A percentile compares a stretch with the other conserved stretches of the same genome.
Conservation (phyloP, 2,113 vertebrate genomes). For the Mobula hypostoma region DNA sequence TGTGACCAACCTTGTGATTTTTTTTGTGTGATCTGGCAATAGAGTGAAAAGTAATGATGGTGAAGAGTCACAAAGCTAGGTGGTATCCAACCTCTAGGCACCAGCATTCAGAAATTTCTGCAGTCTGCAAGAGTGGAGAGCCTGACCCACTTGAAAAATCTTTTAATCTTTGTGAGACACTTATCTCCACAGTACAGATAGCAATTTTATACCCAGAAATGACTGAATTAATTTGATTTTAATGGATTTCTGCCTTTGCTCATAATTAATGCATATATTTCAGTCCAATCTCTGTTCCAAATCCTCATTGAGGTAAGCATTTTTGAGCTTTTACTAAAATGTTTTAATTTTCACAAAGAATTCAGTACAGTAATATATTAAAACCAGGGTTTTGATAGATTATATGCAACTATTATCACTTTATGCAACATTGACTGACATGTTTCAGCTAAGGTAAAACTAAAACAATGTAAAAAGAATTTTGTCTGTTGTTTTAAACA, state of each 20-base stretch:
- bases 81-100: no score
- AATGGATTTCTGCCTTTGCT: background rate
- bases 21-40: no score
- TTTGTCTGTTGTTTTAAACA: background rate
- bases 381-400: background rate
- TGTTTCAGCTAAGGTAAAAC: background rate
- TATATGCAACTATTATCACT: background rate
- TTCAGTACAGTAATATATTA: background rate
- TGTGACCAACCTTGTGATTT: no score
- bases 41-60: no score
- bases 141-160: no score
- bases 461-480: background rate
- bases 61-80: no score
- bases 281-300: background rate
- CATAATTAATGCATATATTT: background rate
- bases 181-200: background rate
- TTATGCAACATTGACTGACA: background rate
- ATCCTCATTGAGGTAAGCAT: background rate
- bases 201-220: background rate
- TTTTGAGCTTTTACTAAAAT: background rate
- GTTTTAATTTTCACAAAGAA: background rate
- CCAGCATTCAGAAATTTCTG: no score
- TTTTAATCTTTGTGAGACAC: background rate
- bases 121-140: no score
- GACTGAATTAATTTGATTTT: background rate